A percentile compares a stretch with the other conserved stretches of the same genome.
phyloP scores from a whole-genome alignment of 2,113 vertebrate genomes.

The Rousettus leschenaultii region DNA sequence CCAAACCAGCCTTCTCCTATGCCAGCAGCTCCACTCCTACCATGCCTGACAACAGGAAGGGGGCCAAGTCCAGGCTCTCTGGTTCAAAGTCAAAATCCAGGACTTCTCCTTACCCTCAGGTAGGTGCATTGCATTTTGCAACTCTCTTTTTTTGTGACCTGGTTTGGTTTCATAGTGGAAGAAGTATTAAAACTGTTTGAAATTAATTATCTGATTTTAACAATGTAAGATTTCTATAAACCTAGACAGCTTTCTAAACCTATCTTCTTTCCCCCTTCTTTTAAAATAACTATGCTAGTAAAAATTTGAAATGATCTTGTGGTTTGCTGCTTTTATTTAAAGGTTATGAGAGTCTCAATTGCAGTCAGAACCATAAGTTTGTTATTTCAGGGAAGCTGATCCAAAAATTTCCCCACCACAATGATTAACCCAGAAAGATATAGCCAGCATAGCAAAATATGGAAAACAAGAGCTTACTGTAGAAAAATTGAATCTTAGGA shows the following conservation, averaged over 20 bases:
- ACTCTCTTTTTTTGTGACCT: slow-evolving; percentile 33
- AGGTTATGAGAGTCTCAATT: not conserved
- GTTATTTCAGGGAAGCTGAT: not conserved
- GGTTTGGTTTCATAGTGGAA: slow-evolving; percentile 56
- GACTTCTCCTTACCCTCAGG: slow-evolving; percentile 96
- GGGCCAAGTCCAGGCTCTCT: slow-evolving; percentile 86
- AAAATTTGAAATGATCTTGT: slow-evolving; percentile 39
- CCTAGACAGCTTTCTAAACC: slow-evolving; percentile 29
- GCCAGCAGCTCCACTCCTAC: slow-evolving; percentile 87
- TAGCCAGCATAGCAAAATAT: not conserved
- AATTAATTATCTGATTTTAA: slow-evolving; percentile 43
- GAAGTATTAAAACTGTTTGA: slow-evolving; percentile 18
- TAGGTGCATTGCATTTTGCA: slow-evolving; percentile 65
- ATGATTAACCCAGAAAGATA: not conserved
- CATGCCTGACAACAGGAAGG: slow-evolving; percentile 88
- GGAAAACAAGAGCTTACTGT: not conserved
- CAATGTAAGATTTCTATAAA: slow-evolving; percentile 1
- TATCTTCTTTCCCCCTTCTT: not conserved
- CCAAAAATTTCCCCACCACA: not conserved
- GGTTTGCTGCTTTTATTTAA: slow-evolving; percentile 37
- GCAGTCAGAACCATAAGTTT: not conserved
- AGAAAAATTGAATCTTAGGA: slow-evolving; percentile 6
- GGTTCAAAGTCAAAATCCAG: slow-evolving; percentile 92
- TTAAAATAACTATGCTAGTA: slow-evolving; percentile 38
- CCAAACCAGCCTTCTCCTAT: slow-evolving; percentile 91